Conservation (phyloP, 2,797 vertebrate species). For the Eospalax fontanierii region DNA sequence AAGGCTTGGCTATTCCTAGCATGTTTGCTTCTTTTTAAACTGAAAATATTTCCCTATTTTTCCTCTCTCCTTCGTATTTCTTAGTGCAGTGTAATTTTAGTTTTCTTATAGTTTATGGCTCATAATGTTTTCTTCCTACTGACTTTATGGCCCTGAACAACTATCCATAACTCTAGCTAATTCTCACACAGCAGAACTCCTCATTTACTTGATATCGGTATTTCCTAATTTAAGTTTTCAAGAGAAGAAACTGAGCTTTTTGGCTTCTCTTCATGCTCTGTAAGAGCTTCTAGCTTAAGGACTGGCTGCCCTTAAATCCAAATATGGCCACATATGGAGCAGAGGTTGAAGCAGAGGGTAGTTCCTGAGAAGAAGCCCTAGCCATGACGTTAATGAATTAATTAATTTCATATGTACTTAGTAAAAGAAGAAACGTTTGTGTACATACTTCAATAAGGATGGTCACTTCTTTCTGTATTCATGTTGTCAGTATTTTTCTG, state of each 20-base stretch:
- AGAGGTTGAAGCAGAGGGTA: neutral
- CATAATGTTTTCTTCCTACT: slow-evolving; percentile 41
- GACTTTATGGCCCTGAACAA: neutral
- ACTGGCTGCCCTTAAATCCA: neutral
- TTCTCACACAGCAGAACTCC: neutral
- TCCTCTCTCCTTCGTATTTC: slow-evolving; percentile 34
- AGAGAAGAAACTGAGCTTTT: slow-evolving; percentile 42
- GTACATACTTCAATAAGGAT: slow-evolving; percentile 25
- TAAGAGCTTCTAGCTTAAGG: neutral
- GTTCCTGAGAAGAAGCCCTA: neutral
- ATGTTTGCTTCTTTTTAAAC: slow-evolving; percentile 48
- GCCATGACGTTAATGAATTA: neutral
- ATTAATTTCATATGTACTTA: slow-evolving; percentile 11
- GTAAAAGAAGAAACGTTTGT: neutral
- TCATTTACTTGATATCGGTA: slow-evolving; percentile 52
- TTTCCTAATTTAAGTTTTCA: slow-evolving; percentile 62
- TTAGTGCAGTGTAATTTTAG: slow-evolving; percentile 1
- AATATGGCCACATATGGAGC: neutral
- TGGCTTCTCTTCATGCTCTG: slow-evolving; percentile 34
- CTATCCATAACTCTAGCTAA: slow-evolving; percentile 16
- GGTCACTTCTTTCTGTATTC: neutral
- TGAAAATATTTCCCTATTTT: neutral
- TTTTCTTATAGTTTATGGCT: slow-evolving; percentile 60
- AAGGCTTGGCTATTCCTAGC: slow-evolving; percentile 4
- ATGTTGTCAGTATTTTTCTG: slow-evolving; percentile 21